Evolutionary conservation across 2,797 vertebrate species (phyloP).

Genomic region (Amazona finschi): DNA sequence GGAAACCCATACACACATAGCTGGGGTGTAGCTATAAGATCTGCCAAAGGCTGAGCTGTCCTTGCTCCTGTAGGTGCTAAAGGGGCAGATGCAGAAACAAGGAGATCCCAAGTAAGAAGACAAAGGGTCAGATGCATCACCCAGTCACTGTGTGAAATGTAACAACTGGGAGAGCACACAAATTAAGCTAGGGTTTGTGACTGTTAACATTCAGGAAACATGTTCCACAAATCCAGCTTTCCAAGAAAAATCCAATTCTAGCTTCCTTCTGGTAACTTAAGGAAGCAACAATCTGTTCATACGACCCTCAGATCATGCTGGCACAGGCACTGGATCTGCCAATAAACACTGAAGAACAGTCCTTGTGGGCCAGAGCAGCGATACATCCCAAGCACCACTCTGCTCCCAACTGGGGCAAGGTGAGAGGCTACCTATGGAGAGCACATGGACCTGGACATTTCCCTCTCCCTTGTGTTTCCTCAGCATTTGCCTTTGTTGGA

Average conservation of each 20-base stretch:
- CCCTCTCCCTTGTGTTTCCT: not conserved
- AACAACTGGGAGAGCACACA: not conserved
- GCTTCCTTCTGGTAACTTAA: slow-evolving; percentile 27
- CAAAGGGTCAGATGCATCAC: not conserved
- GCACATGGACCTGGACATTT: not conserved
- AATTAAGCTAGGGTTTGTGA: not conserved
- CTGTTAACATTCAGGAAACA: not conserved
- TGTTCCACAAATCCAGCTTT: slow-evolving; percentile 1
- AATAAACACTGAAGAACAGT: not conserved
- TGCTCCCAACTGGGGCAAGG: not conserved
- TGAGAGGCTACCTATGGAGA: not conserved
- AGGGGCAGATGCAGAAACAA: not conserved
- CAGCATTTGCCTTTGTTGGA: not conserved
- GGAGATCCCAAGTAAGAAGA: not conserved
- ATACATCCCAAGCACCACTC: not conserved
- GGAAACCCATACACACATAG: not conserved
- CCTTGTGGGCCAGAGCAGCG: not conserved
- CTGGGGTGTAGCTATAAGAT: not conserved
- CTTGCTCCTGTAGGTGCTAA: not conserved
- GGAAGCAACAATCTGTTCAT: slow-evolving; percentile 20
- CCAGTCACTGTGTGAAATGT: not conserved
- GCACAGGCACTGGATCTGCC: not conserved
- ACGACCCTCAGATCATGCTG: not conserved
- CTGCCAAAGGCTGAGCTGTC: not conserved
- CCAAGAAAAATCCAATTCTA: not conserved